These are phyloP conservation scores for Astropecten irregularis DNA, from an alignment of 53 echinoderm and acorn worm genomes.

Conservation along the genomic window DNA sequence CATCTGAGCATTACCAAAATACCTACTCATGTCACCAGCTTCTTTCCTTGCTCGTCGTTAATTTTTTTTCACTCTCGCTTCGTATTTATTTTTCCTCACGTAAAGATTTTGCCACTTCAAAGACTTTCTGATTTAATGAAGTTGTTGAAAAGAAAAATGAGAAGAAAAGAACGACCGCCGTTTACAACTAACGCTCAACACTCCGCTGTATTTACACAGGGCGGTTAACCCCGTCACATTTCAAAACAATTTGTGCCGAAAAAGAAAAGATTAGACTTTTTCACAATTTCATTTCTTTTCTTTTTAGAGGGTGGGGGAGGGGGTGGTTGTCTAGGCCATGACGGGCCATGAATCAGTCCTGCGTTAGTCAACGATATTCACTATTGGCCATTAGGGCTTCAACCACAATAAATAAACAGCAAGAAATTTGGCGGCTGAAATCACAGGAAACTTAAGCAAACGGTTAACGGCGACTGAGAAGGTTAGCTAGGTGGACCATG, in stretches of 20 bases:
- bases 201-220: slow-evolving; percentile 26
- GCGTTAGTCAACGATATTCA: slow-evolving; percentile 21
- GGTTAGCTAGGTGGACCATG: neutral
- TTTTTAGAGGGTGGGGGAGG: no score
- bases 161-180: neutral
- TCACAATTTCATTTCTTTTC: no score
- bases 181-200: slow-evolving; percentile 20
- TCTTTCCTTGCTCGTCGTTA: no score
- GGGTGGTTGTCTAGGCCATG: no score
- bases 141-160: no score
- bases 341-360: neutral
- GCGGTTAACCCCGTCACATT: slow-evolving; percentile 45
- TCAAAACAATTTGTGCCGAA: slow-evolving; percentile 15
- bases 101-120: neutral
- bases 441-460: slow-evolving; percentile 5
- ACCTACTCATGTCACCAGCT: no score
- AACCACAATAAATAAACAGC: slow-evolving; percentile 56
- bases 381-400: slow-evolving; percentile 13
- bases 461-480: neutral
- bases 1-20: no score
- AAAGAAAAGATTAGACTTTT: neutral
- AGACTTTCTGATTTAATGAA: slow-evolving; percentile 29
- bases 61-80: no score
- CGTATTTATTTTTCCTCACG: slow-evolving; percentile 6
- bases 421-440: neutral